Percentiles rank a stretch among this genome's conserved stretches.
These are phyloP conservation scores for Etheostoma spectabile DNA, from an alignment of 2,113 vertebrate genomes.

Conservation along the genomic window DNA sequence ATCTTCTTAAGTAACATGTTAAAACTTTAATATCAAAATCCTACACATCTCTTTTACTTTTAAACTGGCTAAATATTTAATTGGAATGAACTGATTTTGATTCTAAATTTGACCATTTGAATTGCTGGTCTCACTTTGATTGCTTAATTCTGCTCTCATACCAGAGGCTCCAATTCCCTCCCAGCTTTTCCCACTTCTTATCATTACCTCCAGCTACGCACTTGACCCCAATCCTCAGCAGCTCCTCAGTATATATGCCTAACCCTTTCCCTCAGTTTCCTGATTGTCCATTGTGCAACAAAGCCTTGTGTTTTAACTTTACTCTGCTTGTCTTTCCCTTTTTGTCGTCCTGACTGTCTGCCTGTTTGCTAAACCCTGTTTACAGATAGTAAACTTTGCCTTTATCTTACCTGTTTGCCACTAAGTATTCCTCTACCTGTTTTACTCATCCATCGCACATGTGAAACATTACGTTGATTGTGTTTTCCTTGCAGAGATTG, in stretches of 20 bases:
- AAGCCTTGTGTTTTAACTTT: background rate
- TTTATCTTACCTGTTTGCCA: background rate
- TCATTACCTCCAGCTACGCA: constrained; percentile 14
- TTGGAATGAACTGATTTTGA: background rate
- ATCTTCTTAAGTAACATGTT: background rate
- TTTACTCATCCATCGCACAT: background rate
- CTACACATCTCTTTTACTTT: background rate
- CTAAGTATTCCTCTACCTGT: background rate
- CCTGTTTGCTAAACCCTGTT: background rate
- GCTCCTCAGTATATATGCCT: background rate
- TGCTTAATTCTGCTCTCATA: background rate
- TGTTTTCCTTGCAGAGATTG: background rate
- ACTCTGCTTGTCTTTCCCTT: background rate
- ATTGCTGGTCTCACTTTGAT: background rate
- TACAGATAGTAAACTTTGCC: background rate
- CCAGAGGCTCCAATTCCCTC: background rate
- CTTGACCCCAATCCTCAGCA: constrained; percentile 4
- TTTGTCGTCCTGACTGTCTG: background rate
- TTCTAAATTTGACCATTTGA: background rate
- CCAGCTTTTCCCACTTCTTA: background rate
- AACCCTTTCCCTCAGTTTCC: background rate
- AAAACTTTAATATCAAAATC: background rate
- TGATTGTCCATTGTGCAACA: background rate
- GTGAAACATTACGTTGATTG: background rate
- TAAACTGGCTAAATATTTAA: background rate